Evolutionary conservation across 2,888 invertebrate genomes (phyloP).

Genomic region (Elysia crispata): DNA sequence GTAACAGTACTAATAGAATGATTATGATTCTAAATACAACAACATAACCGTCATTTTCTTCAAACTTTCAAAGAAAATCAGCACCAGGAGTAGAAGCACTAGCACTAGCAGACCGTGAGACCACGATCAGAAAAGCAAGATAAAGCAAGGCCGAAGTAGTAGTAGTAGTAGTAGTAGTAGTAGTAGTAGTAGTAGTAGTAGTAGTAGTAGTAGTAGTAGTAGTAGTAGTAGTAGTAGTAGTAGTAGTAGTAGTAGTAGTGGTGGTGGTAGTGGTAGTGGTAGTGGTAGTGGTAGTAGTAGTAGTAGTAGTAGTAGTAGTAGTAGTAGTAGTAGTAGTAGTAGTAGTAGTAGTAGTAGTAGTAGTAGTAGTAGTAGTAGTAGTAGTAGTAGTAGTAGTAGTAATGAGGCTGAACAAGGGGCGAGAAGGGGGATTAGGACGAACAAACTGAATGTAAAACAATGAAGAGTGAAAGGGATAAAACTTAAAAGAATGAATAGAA

Average conservation of each 20-base stretch:
- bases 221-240: constrained; percentile 9
- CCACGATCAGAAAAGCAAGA: no score
- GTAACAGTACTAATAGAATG: no score
- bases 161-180: constrained; percentile 9
- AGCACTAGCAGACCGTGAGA: no score
- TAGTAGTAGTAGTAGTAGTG: constrained; percentile 4
- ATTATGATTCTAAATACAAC: no score
- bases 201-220: constrained; percentile 9
- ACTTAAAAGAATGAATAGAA: no score
- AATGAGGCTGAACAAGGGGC: no score
- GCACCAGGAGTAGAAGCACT: no score
- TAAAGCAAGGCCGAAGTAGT: no score
- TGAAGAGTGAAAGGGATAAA: neutral
- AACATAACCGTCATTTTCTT: no score
- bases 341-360: constrained; percentile 9
- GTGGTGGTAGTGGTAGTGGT: neutral
- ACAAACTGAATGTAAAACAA: neutral
- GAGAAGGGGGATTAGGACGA: neutral
- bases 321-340: constrained; percentile 9
- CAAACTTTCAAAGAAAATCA: no score
- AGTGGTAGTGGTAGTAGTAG: neutral
- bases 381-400: constrained; percentile 1
- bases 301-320: constrained; percentile 9
- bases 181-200: constrained; percentile 9
- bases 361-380: constrained; percentile 9